Evolutionary conservation across 2,113 vertebrate genomes (phyloP).

Genomic region (Daboia siamensis): DNA sequence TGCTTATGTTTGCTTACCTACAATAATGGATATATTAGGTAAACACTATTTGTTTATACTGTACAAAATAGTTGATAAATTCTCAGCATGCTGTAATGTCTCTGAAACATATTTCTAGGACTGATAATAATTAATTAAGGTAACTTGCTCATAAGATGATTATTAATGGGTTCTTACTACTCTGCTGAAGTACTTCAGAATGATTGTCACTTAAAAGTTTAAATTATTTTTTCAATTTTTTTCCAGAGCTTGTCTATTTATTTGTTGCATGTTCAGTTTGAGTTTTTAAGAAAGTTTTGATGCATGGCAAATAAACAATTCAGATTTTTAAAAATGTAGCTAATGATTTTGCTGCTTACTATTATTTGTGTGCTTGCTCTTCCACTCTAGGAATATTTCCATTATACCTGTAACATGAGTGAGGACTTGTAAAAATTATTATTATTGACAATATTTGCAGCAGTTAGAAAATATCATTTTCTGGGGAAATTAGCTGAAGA

Average conservation of each 20-base stretch:
- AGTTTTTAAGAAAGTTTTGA: slow-evolving; percentile 16
- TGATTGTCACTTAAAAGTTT: slow-evolving; percentile 5
- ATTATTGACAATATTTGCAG: background rate
- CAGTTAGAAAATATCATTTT: slow-evolving; percentile 18
- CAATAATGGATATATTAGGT: background rate
- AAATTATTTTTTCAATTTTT: slow-evolving; percentile 6
- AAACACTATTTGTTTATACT: background rate
- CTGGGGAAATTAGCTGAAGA: background rate
- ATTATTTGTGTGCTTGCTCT: background rate
- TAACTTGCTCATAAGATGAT: background rate
- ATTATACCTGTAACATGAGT: background rate
- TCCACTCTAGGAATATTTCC: background rate
- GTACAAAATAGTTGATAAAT: background rate
- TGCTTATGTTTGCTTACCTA: background rate
- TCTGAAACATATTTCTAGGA: slow-evolving; percentile 1
- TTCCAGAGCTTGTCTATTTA: background rate
- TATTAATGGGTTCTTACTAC: background rate
- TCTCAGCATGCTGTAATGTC: background rate
- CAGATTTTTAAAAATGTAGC: background rate
- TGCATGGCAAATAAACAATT: slow-evolving; percentile 11
- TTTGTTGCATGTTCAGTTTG: slow-evolving; percentile 13
- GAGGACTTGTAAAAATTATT: background rate
- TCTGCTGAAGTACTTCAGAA: background rate
- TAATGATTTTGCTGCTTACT: slow-evolving; percentile 20
- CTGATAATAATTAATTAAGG: background rate